Conservation (phyloP, 2,888 invertebrate species). For the Microctonus brassicae region DNA sequence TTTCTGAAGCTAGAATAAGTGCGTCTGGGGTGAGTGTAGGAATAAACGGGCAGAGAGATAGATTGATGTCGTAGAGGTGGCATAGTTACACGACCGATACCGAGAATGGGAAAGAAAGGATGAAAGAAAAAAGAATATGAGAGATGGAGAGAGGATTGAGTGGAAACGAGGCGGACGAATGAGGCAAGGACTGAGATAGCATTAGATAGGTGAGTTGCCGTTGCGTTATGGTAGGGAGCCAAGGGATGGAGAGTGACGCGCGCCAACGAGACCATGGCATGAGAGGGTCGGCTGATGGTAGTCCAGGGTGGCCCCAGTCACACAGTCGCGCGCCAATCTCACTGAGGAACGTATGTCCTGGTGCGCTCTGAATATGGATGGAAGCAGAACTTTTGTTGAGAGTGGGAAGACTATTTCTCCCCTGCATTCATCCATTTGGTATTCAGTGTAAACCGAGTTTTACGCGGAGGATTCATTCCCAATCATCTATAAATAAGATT, state of each 20-base stretch:
- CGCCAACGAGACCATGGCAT: constrained; percentile 61
- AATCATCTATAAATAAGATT: too few relatives aligned
- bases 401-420: constrained; percentile 7
- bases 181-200: constrained; percentile 44
- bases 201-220: constrained; percentile 10
- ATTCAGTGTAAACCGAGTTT: neutral
- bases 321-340: constrained; percentile 68
- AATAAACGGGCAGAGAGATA: too few relatives aligned
- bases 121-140: constrained; percentile 37
- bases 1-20: too few relatives aligned
- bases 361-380: constrained; percentile 34
- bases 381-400: constrained; percentile 24
- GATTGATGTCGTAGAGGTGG: too few relatives aligned
- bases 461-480: neutral
- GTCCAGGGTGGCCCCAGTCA: constrained; percentile 66
- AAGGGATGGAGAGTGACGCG: constrained; percentile 37
- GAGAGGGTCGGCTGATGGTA: constrained; percentile 64
- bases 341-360: constrained; percentile 61
- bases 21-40: too few relatives aligned
- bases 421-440: neutral
- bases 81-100: too few relatives aligned
- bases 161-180: constrained; percentile 20
- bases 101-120: constrained; percentile 35
- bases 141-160: constrained; percentile 36
- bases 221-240: constrained; percentile 42